These are phyloP conservation scores for Melanotaenia nigrans DNA, from an alignment of 2,797 vertebrate genomes.

Conservation along the genomic window DNA sequence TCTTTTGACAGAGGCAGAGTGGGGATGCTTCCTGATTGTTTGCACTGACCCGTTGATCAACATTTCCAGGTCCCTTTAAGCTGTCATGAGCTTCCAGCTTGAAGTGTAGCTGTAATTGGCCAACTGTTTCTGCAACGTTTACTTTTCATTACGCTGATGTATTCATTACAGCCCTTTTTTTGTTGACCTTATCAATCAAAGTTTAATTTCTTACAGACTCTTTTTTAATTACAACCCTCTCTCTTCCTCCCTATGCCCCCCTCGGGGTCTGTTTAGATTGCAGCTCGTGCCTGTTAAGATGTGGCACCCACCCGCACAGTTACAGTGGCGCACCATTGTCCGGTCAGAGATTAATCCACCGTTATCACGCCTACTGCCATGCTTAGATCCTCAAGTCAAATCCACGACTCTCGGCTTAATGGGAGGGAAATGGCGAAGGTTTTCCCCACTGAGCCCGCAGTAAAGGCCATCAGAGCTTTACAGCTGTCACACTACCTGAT, in stretches of 20 bases:
- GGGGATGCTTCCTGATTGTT: slow-evolving; percentile 35
- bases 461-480: slow-evolving; percentile 66
- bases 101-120: slow-evolving; percentile 64
- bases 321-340: slow-evolving; percentile 19
- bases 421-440: slow-evolving; percentile 58
- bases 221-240: slow-evolving; percentile 80
- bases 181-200: slow-evolving; percentile 82
- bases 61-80: slow-evolving; percentile 39
- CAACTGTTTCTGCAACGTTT: slow-evolving; percentile 54
- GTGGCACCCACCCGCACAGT: slow-evolving; percentile 32
- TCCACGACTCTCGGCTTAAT: slow-evolving; percentile 61
- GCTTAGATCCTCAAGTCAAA: slow-evolving; percentile 62
- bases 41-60: slow-evolving; percentile 51
- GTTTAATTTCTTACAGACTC: slow-evolving; percentile 80
- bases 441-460: slow-evolving; percentile 42
- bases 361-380: slow-evolving; percentile 44
- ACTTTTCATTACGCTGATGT: slow-evolving; percentile 76
- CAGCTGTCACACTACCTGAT: slow-evolving; percentile 59
- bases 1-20: slow-evolving; percentile 2
- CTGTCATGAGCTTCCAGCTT: slow-evolving; percentile 40
- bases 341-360: slow-evolving; percentile 75
- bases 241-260: slow-evolving; percentile 37
- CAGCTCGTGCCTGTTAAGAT: slow-evolving; percentile 31
- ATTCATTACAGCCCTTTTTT: slow-evolving; percentile 64
- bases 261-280: slow-evolving; percentile 31